These are phyloP conservation scores for Karalla daura DNA, from an alignment of 2,797 vertebrate species.

Conservation along the genomic window DNA sequence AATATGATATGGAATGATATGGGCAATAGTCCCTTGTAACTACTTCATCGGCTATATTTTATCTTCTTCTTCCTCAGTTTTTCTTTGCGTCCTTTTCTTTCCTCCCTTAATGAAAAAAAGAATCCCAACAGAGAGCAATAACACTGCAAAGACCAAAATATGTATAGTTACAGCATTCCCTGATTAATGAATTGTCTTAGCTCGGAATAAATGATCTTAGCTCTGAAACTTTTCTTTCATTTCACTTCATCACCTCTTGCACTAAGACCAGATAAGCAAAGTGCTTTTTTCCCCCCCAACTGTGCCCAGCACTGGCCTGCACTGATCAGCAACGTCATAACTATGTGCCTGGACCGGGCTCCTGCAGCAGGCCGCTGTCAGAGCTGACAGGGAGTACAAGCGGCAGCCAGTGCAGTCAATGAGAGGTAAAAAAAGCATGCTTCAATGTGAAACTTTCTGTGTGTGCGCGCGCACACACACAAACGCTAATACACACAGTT, in stretches of 20 bases:
- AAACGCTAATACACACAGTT: constrained; percentile 25
- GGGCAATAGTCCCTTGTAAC: too few species aligned
- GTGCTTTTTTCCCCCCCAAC: neutral
- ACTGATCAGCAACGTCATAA: neutral
- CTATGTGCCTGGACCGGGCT: neutral
- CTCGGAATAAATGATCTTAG: neutral
- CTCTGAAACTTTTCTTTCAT: neutral
- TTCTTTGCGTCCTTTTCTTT: too few species aligned
- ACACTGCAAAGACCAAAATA: too few species aligned
- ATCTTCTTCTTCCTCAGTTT: neutral
- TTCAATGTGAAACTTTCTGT: constrained; percentile 24
- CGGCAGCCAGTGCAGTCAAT: constrained; percentile 16
- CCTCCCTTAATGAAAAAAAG: neutral
- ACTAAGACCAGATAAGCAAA: neutral
- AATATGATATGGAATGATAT: too few species aligned
- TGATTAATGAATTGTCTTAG: too few species aligned
- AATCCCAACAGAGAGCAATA: too few species aligned
- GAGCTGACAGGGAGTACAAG: neutral
- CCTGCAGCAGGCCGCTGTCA: neutral
- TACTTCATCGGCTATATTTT: too few species aligned
- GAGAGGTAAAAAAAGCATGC: constrained; percentile 22
- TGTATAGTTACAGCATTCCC: too few species aligned
- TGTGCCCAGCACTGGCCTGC: neutral
- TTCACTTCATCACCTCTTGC: too few species aligned
- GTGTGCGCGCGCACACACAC: too few species aligned